Conservation (phyloP, 2,797 vertebrate species). For the Squalus acanthias region DNA sequence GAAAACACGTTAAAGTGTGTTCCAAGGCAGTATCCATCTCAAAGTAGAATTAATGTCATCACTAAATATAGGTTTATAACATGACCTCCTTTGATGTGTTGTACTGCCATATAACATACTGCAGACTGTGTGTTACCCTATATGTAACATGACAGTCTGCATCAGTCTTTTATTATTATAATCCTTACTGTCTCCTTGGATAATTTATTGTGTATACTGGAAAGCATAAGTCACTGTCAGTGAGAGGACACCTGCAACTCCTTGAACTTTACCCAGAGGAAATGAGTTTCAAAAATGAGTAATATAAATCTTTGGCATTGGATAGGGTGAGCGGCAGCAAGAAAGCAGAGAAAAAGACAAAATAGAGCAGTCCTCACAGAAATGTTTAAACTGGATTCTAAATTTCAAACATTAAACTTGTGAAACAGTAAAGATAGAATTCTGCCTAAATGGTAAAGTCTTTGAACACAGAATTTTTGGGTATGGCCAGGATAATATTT, state of each 20-base stretch:
- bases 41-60: constrained; percentile 15
- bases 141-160: constrained; percentile 23
- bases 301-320: background rate
- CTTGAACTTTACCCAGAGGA: constrained; percentile 25
- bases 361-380: background rate
- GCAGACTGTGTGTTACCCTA: background rate
- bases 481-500: background rate
- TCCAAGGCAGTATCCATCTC: background rate
- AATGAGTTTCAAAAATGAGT: constrained; percentile 18
- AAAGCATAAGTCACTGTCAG: constrained; percentile 27
- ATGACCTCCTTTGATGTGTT: constrained; percentile 8
- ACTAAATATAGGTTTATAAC: constrained; percentile 24
- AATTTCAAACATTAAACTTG: background rate
- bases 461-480: background rate
- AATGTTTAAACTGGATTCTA: background rate
- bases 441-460: background rate
- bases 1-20: constrained; percentile 11
- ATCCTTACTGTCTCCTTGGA: background rate
- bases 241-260: constrained; percentile 16
- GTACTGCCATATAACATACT: constrained; percentile 8
- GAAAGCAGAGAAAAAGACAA: background rate
- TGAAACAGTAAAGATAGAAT: background rate
- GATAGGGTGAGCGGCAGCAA: background rate
- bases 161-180: constrained; percentile 20
- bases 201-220: background rate